phyloP scores from a whole-genome alignment of 2,888 invertebrate genomes.

The Romanomermis culicivorax region DNA sequence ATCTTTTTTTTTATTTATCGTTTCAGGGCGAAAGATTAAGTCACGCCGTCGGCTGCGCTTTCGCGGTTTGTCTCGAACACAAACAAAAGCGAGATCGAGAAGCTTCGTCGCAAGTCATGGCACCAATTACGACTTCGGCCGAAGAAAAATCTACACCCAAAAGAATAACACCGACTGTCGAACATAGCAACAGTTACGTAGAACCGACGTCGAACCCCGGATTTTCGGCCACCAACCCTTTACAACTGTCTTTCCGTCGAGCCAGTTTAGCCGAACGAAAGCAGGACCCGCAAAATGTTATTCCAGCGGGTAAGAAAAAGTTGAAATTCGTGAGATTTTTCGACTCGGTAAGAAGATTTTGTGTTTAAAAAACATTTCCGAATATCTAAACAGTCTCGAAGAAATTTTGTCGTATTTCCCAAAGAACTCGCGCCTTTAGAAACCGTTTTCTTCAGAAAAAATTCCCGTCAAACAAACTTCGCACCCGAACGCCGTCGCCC shows the following conservation, averaged over 20 bases:
- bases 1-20: too few species aligned
- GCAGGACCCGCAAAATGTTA: constrained; percentile 41
- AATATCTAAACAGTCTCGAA: too few species aligned
- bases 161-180: too few species aligned
- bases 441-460: constrained; percentile 31
- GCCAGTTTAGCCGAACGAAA: constrained; percentile 56
- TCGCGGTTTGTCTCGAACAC: constrained; percentile 86
- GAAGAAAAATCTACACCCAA: not conserved
- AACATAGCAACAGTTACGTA: too few species aligned
- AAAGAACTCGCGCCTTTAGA: too few species aligned
- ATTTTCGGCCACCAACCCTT: not conserved
- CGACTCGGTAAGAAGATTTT: too few species aligned
- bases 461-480: constrained; percentile 38
- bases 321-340: constrained; percentile 1
- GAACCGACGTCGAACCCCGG: too few species aligned
- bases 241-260: constrained; percentile 44
- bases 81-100: constrained; percentile 94
- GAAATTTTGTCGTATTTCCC: too few species aligned
- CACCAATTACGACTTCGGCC: not conserved
- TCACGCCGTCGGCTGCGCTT: constrained; percentile 97
- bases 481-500: constrained; percentile 78
- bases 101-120: constrained; percentile 28
- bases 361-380: too few species aligned
- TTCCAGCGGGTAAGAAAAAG: constrained; percentile 29
- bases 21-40: constrained; percentile 91